Base-by-base conservation (phyloP, 2,888 invertebrate genomes). In the Calameuta idolon region DNA sequence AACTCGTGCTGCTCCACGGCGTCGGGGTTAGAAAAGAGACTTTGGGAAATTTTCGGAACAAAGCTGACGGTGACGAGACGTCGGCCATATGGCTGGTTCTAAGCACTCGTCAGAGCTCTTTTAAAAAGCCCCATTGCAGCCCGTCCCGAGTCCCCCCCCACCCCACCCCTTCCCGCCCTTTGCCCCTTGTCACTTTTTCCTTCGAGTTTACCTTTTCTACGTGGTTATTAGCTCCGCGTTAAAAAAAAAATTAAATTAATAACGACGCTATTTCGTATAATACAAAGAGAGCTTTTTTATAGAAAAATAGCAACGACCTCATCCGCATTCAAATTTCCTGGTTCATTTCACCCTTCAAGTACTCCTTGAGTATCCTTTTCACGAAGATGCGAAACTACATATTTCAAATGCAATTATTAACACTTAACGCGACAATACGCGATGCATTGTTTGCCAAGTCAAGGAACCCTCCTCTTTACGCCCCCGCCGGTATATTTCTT, bases 401-500 rank as follows among this genome's bases (percentile, higher is more conserved):
- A 84, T 83, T 81, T 79, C 76, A 80, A 69, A 33, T 73, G 34
- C 69, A 79, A 80, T 71, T 69, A 71, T 34, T 71, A 73, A 34
- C 30, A 71, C 73, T 83, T 69, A 76, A 74, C 79, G 75, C 75
- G 37, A 74, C 71, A 37, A 40, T 75, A 79, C 80, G 35, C 69
- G 68, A 78, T 75, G 76, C 77, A 85, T 86, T 85, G 86, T 85
- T 85, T 79, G 37, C 76, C 80, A 71, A 79, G 76, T 69, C 71
- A 55, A 55, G 23, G 55, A 55, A 55, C 23, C 55, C 23, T 55
- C 81, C 83, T 82, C 81, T 85, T 80, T 83, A 79, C 77, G 76
- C 74, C 75, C 76, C 74, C 78, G 79, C 55, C 78, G 73, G 80
- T 76, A 77, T 55, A 74, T 74, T 81, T 77, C 76, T 76, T 69